Conservation (phyloP, 2,113 vertebrate species). For the Erythrocebus patas region DNA sequence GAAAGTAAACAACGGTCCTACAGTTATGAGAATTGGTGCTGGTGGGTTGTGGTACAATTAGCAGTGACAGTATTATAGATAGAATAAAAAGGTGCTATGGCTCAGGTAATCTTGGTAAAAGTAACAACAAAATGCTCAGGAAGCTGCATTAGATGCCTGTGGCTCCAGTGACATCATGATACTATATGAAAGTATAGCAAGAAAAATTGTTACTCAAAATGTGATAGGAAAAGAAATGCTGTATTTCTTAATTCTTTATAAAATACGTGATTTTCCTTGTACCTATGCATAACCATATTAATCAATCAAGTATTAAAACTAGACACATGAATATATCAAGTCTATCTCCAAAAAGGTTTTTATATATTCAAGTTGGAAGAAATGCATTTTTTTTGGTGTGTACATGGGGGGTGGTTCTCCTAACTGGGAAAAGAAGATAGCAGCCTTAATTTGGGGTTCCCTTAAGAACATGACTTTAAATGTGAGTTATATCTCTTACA, state of each 20-base stretch:
- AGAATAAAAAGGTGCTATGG: neutral
- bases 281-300: neutral
- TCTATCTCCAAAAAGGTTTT: neutral
- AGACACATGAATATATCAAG: neutral
- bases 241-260: neutral
- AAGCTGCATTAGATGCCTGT: neutral
- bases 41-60: neutral
- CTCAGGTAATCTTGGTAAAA: neutral
- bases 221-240: neutral
- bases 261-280: neutral
- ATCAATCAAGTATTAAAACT: neutral
- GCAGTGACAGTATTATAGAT: neutral
- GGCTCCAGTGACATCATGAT: neutral
- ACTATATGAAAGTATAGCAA: neutral
- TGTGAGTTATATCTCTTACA: neutral
- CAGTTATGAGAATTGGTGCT: neutral
- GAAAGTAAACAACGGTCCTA: neutral
- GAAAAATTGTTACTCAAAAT: neutral
- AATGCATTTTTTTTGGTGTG: neutral
- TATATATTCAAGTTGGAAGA: neutral
- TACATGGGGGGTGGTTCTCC: neutral
- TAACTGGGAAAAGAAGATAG: neutral
- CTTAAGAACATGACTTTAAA: constrained; percentile 20
- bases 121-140: neutral
- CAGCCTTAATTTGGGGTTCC: neutral